Evolutionary conservation across 2,888 invertebrate genomes (phyloP).

Genomic region (Spialia ferax): DNA sequence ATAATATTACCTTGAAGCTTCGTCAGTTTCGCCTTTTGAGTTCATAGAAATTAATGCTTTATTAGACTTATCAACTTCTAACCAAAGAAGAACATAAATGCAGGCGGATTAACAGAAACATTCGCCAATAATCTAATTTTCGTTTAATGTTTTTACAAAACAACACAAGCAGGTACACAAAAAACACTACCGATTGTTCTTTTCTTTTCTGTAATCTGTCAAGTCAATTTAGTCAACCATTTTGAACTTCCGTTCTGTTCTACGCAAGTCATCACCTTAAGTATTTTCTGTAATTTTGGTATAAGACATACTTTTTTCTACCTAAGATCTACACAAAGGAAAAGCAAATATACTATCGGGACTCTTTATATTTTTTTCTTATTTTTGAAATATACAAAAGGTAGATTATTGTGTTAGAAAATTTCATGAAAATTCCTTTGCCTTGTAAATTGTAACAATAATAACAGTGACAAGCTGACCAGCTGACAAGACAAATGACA

Average conservation of each 20-base stretch:
- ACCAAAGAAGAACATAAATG: constrained; percentile 64
- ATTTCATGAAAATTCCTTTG: no score
- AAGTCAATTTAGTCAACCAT: constrained; percentile 55
- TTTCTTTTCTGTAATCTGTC: constrained; percentile 70
- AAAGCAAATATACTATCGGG: no score
- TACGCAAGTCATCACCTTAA: constrained; percentile 46
- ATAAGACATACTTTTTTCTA: no score
- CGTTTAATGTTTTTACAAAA: constrained; percentile 54
- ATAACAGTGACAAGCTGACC: no score
- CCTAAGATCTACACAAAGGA: no score
- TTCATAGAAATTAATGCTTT: constrained; percentile 83
- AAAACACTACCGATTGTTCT: constrained; percentile 66
- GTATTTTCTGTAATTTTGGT: background rate
- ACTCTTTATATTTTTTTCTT: no score
- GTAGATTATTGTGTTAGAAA: no score
- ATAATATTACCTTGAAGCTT: constrained; percentile 84
- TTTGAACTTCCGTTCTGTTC: constrained; percentile 57
- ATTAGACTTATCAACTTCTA: constrained; percentile 65
- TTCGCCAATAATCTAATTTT: constrained; percentile 53
- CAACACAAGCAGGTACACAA: constrained; percentile 62
- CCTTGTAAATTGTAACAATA: no score
- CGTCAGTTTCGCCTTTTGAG: constrained; percentile 85
- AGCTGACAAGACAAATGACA: no score
- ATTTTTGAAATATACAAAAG: no score
- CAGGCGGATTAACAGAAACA: constrained; percentile 58